A percentile compares a stretch with the other conserved stretches of the same genome.
Evolutionary conservation across 2,888 invertebrate species (phyloP).

Genomic region (Tridacna crocea): DNA sequence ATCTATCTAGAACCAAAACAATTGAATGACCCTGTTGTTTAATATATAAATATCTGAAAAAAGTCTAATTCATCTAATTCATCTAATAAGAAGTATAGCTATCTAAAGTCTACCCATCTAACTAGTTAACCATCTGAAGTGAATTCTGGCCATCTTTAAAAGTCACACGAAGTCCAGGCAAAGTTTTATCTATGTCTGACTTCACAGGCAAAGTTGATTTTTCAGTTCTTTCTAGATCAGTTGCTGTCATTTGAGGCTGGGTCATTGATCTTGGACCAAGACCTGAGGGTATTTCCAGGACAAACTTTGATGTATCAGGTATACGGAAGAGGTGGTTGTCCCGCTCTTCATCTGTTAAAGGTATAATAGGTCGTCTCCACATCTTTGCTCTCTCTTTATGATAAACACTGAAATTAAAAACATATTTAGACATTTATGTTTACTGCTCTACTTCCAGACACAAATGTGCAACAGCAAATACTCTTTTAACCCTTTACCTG

Average conservation of each 20-base stretch:
- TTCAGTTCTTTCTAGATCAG: not conserved
- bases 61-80: no score
- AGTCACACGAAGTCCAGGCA: conserved; percentile 3
- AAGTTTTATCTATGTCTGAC: not conserved
- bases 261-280: conserved; percentile 52
- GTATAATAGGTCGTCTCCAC: conserved; percentile 70
- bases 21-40: no score
- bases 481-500: no score
- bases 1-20: no score
- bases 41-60: no score
- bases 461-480: not conserved
- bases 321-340: conserved; percentile 77
- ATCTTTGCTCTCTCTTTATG: conserved; percentile 73
- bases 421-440: not conserved
- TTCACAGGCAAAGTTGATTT: not conserved
- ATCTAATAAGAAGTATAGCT: no score
- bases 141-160: conserved; percentile 1
- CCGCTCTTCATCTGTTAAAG: conserved; percentile 73
- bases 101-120: no score
- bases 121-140: conserved; percentile 11
- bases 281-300: conserved; percentile 50
- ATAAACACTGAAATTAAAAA: conserved; percentile 73
- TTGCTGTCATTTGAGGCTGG: conserved; percentile 47
- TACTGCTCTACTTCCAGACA: not conserved
- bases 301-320: conserved; percentile 67